Percentiles rank a stretch among this genome's conserved stretches.
These are phyloP conservation scores for Onychomys leucogaster DNA, from an alignment of 2,797 vertebrate genomes.

Conservation along the genomic window DNA sequence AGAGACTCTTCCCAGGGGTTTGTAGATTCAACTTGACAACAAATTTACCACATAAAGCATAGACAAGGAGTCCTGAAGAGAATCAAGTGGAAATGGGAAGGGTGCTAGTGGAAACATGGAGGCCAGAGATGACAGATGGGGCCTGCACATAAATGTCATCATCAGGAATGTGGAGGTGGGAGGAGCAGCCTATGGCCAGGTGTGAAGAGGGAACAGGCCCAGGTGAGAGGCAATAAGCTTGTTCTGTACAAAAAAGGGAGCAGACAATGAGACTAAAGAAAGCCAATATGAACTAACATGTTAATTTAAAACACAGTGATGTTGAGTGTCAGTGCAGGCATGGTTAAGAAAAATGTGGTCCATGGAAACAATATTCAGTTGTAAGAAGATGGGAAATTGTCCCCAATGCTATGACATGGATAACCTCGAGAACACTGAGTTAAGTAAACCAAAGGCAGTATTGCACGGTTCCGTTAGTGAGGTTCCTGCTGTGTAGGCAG, in stretches of 20 bases:
- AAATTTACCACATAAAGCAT: not conserved
- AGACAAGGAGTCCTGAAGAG: not conserved
- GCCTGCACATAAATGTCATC: not conserved
- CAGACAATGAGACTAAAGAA: not conserved
- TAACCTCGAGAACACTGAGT: not conserved
- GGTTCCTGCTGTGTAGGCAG: not conserved
- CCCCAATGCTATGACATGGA: rapidly evolving
- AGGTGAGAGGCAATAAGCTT: not conserved
- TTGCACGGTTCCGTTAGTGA: not conserved
- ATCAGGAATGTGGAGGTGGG: not conserved
- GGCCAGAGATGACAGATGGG: not conserved
- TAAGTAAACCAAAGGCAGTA: no score
- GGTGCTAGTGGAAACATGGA: not conserved
- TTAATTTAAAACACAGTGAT: not conserved
- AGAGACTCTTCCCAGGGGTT: not conserved
- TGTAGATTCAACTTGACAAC: not conserved
- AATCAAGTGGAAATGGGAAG: not conserved
- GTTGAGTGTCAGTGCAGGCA: not conserved
- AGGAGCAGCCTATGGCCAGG: not conserved
- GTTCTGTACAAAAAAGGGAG: not conserved
- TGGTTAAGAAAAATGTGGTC: not conserved
- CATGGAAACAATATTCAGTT: not conserved
- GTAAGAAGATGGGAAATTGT: not conserved
- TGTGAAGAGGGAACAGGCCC: not conserved
- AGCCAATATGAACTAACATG: rapidly evolving